Base-by-base conservation (phyloP, 2,888 invertebrate genomes). In the Mystacides longicornis region DNA sequence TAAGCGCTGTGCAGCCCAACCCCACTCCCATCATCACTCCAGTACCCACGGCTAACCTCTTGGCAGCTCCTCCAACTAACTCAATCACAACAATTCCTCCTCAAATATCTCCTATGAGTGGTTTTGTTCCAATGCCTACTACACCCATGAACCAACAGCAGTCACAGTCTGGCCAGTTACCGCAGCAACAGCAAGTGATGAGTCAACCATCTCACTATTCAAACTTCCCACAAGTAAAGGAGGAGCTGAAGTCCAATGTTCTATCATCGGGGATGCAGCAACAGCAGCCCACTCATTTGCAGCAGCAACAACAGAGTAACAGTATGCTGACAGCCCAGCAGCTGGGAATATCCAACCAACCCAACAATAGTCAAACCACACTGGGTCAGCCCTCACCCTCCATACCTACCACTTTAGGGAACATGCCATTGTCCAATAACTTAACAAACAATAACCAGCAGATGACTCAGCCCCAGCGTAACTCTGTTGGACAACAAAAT, bases 401-500 rank as follows among this genome's bases (percentile, higher is more conserved):
- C 22, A 57, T 59, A 63, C 59, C 62, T 20, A 45, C 57, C 22
- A 52, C 62, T 11, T 49, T 60, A 7, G 49, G 62, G 42, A 51
- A 51, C 18, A 49, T 62, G 23, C 54, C 64, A 21, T 48, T 51
- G 11, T 54, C 37, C 43, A 58, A 57, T 55, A 48, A 31, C 11
- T 31, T 37, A 51, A 57, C 51, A 57, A 63, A 59, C 54, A 60
- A 57, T 51, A 57, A 63, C 62, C 51, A 57, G 45, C 63, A 60
- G 56, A 60, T 42, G 18, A 52, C 51, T 61, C 64, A 63, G 67
- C 69, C 68, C 62, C 64, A 63, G 67, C 69, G 69, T 62, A 70
- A 61, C 65, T 64, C 57, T 66, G 56, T 66, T 66, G 54, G 62
- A 64, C 65, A 58, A 59, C 65, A 49, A 31, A 60, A 60, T 23